phyloP scores from a whole-genome alignment of 23 tunicate genomes.

The Halocynthia aurantium region DNA sequence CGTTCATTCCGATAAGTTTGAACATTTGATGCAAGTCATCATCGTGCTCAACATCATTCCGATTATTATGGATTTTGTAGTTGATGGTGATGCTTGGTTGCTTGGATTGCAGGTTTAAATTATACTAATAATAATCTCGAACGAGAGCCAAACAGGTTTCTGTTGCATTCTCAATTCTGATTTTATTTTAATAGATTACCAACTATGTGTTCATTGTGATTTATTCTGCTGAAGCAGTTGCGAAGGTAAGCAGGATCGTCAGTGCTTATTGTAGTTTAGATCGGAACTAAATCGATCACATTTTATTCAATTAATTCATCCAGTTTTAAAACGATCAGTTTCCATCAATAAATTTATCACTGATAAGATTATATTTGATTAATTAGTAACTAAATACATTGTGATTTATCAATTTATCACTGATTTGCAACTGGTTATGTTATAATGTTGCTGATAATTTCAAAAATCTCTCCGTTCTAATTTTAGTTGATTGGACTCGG shows the following conservation, averaged over 20 bases:
- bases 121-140: no score
- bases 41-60: slow-evolving; percentile 65
- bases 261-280: no score
- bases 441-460: no score
- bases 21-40: slow-evolving; percentile 64
- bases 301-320: no score
- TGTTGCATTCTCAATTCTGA: neutral
- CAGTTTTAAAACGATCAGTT: no score
- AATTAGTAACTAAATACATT: no score
- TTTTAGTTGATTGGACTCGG: slow-evolving; percentile 60
- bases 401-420: no score
- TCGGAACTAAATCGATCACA: no score
- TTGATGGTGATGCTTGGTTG: slow-evolving; percentile 52
- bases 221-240: slow-evolving; percentile 38
- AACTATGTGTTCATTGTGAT: slow-evolving; percentile 51
- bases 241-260: slow-evolving; percentile 25
- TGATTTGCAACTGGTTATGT: no score
- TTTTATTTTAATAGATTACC: slow-evolving; percentile 38
- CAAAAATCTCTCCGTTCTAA: neutral
- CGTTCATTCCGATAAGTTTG: slow-evolving; percentile 42
- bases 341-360: no score
- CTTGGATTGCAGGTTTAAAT: slow-evolving; percentile 28
- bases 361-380: no score
- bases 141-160: neutral
- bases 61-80: slow-evolving; percentile 48